phyloP scores from a whole-genome alignment of 1,140 invertebrate species.

The Calosoma granatense region DNA sequence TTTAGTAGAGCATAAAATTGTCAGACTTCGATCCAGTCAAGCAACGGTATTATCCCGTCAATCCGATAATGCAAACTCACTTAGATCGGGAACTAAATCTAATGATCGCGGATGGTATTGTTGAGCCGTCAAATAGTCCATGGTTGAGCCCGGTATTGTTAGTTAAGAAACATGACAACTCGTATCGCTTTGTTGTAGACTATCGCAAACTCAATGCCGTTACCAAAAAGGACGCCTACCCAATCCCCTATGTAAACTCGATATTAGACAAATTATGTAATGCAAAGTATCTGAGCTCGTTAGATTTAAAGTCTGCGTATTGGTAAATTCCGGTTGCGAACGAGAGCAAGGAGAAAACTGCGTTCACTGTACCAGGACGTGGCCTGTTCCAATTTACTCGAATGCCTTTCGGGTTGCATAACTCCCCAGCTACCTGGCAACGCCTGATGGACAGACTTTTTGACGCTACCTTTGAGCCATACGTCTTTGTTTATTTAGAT shows the following conservation, averaged over 20 bases:
- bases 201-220: conserved; percentile 22
- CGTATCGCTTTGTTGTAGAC: conserved; percentile 23
- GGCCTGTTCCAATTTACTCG: conserved; percentile 33
- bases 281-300: conserved; percentile 20
- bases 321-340: conserved; percentile 28
- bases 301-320: conserved; percentile 26
- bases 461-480: too few species aligned
- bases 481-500: conserved; percentile 25
- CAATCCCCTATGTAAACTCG: conserved; percentile 17
- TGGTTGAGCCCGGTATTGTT: too few species aligned
- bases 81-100: too few species aligned
- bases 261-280: conserved; percentile 20
- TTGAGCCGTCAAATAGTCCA: too few species aligned
- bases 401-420: conserved; percentile 37
- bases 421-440: conserved; percentile 24
- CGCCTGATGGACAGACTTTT: conserved; percentile 23
- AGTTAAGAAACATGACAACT: too few species aligned
- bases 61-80: too few species aligned
- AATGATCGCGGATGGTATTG: too few species aligned
- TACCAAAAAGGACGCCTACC: conserved; percentile 23
- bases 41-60: too few species aligned
- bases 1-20: too few species aligned
- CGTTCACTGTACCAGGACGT: conserved; percentile 33
- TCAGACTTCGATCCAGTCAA: too few species aligned
- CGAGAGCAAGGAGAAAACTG: conserved; percentile 31